These are phyloP conservation scores for Brachystomella parvula DNA, from an alignment of 1,140 invertebrate species.

Conservation along the genomic window DNA sequence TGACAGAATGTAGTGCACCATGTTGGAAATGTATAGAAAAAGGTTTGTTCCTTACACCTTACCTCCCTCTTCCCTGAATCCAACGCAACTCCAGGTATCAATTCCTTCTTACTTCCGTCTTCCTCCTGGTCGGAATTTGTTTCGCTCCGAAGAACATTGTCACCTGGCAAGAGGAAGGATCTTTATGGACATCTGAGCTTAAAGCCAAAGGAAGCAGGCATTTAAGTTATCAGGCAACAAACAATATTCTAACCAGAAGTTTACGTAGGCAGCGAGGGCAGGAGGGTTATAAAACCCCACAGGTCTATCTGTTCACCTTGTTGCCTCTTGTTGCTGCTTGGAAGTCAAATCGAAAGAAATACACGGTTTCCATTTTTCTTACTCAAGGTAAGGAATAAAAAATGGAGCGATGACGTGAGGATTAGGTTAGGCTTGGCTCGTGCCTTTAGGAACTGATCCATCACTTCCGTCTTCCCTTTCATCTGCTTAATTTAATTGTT, in stretches of 20 bases:
- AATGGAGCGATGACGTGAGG: neutral
- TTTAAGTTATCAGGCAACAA: neutral
- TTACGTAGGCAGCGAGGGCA: too few relatives aligned
- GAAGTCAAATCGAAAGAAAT: too few relatives aligned
- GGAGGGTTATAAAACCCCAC: too few relatives aligned
- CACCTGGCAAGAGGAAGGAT: neutral
- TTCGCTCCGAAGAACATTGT: slow-evolving; percentile 20
- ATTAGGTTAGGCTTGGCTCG: slow-evolving; percentile 6
- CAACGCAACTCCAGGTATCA: too few relatives aligned
- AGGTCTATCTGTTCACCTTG: too few relatives aligned
- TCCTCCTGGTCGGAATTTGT: slow-evolving; percentile 3
- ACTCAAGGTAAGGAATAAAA: too few relatives aligned
- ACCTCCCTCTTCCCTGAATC: too few relatives aligned
- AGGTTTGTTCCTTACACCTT: neutral
- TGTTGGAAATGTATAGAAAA: neutral
- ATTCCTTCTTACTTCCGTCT: neutral
- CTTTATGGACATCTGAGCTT: neutral
- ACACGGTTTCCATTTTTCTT: too few relatives aligned
- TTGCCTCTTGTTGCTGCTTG: too few relatives aligned
- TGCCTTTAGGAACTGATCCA: slow-evolving; percentile 22
- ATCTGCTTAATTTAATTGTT: slow-evolving; percentile 18
- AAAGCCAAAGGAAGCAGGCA: neutral
- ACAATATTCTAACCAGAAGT: too few relatives aligned
- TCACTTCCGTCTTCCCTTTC: slow-evolving; percentile 27
- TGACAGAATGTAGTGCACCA: neutral